Evolutionary conservation across 1,140 invertebrate genomes (phyloP), one percentile per base, ranked within the genome.

Genomic region (Wiebesia pumilae): DNA sequence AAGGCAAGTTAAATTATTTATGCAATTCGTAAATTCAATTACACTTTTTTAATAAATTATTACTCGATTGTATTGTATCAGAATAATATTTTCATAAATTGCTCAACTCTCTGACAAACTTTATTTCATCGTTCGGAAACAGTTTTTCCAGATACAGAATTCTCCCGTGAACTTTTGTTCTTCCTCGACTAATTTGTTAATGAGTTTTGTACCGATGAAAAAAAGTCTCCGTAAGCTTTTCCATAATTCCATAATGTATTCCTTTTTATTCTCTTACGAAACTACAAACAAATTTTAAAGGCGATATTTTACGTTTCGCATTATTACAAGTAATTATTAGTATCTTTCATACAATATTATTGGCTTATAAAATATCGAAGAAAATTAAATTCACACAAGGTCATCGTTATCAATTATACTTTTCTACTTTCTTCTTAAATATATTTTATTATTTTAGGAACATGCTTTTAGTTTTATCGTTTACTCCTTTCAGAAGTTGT

Each of bases 11-110:
- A 62, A 14, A 27, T 27, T 62, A 62, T 62, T 62, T 62, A 27
- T 27, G 24, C 27, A 3, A 51, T 71, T 14, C 16, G 35, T n/a
- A 24, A 81, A 54, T 47, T 6, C 40, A 43, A 58, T 14, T 27
- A 43, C 88, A 91, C 91, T 78, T 83, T 87, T 78, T 87, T 89
- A 2, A 35, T 75, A 47, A 90, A 92, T 35, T 87, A 51, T 2
- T 19, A 47, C 38, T 89, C 88, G 1, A 90, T 82, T 47, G 35
- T 85, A 54, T 89, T 89, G 1, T 91, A 90, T n/a, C 88, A 38
- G n/a, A 91, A 89, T 14, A 87, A 54, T 84, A 91, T 89, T 79
- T 88, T 91, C 91, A 78, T 40, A 92, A 40, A 10, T 85, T 86
- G 3, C 87, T 88, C 12, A 92, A 88, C 62, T 90, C 90, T 16